Evolutionary conservation across 2,113 vertebrate species (phyloP).

Genomic region (Chionis minor): DNA sequence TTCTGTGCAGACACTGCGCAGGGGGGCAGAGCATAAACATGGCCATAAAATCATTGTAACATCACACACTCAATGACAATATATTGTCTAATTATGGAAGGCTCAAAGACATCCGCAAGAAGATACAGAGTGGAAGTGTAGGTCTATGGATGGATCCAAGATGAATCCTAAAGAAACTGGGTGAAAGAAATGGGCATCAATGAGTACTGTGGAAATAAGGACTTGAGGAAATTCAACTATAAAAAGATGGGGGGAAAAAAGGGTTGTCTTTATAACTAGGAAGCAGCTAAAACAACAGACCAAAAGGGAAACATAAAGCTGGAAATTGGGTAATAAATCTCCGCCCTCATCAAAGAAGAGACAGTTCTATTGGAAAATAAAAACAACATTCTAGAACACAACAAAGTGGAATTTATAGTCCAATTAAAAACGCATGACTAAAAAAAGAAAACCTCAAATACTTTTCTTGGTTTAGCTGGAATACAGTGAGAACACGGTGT

Average conservation of each 20-base stretch:
- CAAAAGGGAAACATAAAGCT: conserved; percentile 41
- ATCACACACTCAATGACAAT: background rate
- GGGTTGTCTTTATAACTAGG: conserved; percentile 3
- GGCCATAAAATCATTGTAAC: background rate
- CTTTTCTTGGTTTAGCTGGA: background rate
- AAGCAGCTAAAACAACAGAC: conserved; percentile 22
- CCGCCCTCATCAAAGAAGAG: conserved; percentile 53
- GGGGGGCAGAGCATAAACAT: background rate
- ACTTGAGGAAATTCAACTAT: background rate
- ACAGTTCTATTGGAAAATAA: conserved; percentile 67
- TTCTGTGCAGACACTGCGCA: background rate
- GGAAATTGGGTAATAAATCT: conserved; percentile 62
- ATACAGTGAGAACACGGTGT: background rate
- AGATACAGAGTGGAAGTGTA: background rate
- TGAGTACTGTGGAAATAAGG: background rate
- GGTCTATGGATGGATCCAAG: background rate
- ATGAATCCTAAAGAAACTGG: background rate
- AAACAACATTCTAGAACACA: conserved; percentile 44
- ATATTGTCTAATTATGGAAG: background rate
- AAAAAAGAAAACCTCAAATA: background rate
- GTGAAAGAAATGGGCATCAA: background rate
- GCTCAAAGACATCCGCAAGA: background rate
- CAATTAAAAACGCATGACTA: conserved; percentile 2
- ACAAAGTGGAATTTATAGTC: conserved; percentile 39
- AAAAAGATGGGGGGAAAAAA: background rate